Evolutionary conservation across 2,113 vertebrate species (phyloP).

Genomic region (Centrocercus urophasianus): DNA sequence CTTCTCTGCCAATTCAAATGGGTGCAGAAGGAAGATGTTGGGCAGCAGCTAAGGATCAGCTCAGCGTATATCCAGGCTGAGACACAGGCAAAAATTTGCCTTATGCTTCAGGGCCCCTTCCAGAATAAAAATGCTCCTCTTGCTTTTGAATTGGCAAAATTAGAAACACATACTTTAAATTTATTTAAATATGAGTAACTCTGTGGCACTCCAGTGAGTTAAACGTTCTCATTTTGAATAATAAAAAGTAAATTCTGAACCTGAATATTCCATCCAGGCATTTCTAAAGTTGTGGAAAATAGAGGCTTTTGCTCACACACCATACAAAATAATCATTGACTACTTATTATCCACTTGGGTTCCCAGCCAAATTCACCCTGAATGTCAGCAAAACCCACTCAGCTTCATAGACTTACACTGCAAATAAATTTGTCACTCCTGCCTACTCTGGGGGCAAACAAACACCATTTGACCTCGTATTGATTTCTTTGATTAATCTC

Average conservation of each 20-base stretch:
- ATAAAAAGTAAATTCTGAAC: background rate
- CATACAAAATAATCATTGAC: background rate
- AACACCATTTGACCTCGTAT: slow-evolving; percentile 28
- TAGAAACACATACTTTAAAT: background rate
- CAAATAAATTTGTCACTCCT: slow-evolving; percentile 15
- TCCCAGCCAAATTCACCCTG: slow-evolving; percentile 2
- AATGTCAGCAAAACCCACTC: slow-evolving; percentile 32
- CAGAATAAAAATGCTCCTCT: background rate
- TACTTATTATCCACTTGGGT: background rate
- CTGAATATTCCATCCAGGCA: accelerated
- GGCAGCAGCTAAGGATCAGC: background rate
- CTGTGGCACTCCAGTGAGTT: background rate
- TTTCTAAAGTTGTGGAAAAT: background rate
- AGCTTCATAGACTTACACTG: background rate
- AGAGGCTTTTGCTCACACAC: background rate
- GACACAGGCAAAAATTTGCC: background rate
- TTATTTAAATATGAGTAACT: background rate
- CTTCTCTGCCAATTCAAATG: background rate
- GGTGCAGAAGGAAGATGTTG: background rate
- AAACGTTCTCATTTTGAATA: background rate
- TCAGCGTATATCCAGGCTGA: background rate
- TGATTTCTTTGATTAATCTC: slow-evolving; percentile 54
- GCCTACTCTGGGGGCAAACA: background rate
- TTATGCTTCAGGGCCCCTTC: background rate
- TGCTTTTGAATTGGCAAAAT: background rate